Base-by-base conservation (phyloP, 2,113 vertebrate species). In the Ceuthmochares aereus region DNA sequence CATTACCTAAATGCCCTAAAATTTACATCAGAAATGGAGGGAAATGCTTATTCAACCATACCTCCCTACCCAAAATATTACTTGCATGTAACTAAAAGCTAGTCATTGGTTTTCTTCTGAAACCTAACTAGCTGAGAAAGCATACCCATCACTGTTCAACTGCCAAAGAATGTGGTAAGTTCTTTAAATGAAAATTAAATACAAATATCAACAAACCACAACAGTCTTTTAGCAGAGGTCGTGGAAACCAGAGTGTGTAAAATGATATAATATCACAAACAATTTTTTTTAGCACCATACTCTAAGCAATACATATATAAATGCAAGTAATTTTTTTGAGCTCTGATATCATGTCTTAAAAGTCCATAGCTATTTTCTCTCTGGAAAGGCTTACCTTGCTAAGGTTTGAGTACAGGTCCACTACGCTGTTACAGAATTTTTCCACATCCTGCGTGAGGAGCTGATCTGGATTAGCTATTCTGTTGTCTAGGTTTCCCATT, bases 401-500 rank as follows among this genome's bases (percentile, higher is more conserved):
- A 91, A 99, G 98, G 97, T 99, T 99, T 67, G 99, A 99, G 97
- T 99, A 99, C 25, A 99, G 98, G 70, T 99, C 99, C 90, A 99
- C 99, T 90, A 99, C 99, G 86, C 99, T 99, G 97, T 99, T 99
- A 97, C 99, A 99, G 98, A 99, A 99, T 73, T 98, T 99, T 97
- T 99, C 99, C 92, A 99, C 99, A 56, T 99, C 99, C 94, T 99
- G 99, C 10, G 99, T 99, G 54, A 99, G 98, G 29, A 99, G 98
- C 96, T 99, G 99, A 97, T 99, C 99, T 69, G 99, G 98, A 69
- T 99, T 99, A 59, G 99, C 99, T 96, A 99, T 99, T 94, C 99
- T 98, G 97, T 99, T 99, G 97, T 99, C 99, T 97, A 99, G 96
- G 97, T 99, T 99, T 76, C 99, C 99, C 99, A 99, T 99, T 98